Evolutionary conservation across 2,888 invertebrate genomes (phyloP).

Genomic region (Stratiomys singularior): DNA sequence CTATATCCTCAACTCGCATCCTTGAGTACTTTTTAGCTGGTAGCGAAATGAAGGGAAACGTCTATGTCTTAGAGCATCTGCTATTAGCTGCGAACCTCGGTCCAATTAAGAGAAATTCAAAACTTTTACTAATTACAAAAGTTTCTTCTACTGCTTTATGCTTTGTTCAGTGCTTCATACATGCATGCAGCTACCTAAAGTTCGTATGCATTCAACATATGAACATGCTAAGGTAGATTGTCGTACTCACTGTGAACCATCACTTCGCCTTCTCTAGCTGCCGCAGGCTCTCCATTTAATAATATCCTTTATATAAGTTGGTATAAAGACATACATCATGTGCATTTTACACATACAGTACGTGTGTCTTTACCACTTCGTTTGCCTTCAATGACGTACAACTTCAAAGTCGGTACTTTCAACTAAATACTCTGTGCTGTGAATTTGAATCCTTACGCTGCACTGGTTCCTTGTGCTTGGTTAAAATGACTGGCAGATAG

Average conservation of each 20-base stretch:
- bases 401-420: constrained; percentile 50
- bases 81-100: constrained; percentile 50
- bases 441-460: constrained; percentile 42
- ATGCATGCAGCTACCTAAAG: too few species aligned
- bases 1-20: constrained; percentile 4
- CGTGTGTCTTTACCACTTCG: constrained; percentile 48
- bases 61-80: constrained; percentile 37
- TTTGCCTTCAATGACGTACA: constrained; percentile 48
- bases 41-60: neutral
- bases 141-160: constrained; percentile 44
- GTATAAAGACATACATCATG: constrained; percentile 11
- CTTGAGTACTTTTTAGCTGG: neutral
- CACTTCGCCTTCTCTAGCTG: neutral
- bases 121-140: constrained; percentile 53
- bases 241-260: neutral
- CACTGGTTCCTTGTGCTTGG: neutral
- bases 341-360: constrained; percentile 42
- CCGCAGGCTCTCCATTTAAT: constrained; percentile 18
- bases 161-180: constrained; percentile 41
- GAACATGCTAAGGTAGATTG: too few species aligned
- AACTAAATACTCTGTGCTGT: constrained; percentile 50
- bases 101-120: constrained; percentile 52
- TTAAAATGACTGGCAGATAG: neutral
- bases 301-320: constrained; percentile 23
- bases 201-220: too few species aligned